Base-by-base conservation (phyloP, 2,888 invertebrate species). In the Nephrotoma appendiculata region DNA sequence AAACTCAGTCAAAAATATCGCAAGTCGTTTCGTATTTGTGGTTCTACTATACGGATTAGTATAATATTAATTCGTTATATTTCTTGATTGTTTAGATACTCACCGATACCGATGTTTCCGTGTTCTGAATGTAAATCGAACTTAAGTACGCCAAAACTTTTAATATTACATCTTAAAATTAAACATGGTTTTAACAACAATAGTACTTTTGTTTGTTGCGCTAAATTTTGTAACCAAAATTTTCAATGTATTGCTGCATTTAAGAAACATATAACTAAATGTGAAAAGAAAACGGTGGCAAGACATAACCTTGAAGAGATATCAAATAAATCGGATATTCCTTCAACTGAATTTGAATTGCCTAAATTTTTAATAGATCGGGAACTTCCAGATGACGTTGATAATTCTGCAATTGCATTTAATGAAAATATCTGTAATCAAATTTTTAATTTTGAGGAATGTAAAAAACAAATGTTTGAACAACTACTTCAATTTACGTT, bases 201-300 rank as follows among this genome's bases (percentile, higher is more conserved):
- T 48, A 86, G 45, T 48, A 48, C 86, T 31, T 86, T 86, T 86
- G 7, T 19, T 31, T 86, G 48, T 86, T 45, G 45, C 48, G 3
- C 41, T 57, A 86, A 86, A 41, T 86, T 52, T 52, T 52, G 52
- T 6, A 52, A 52, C n/a, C 52, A 52, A 52, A 52, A 52, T 4
- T 15, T 52, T 52, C n/a, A 52, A 57, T 57, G 43, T n/a, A 41
- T 83, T 7, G 42, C 86, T 71, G 71, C 83, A 15, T 86, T 83
- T 83, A 86, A 86, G 83, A 86, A 86, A 44, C 86, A 71, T 31
- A 86, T 86, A 71, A 86, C 57, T 19, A 19, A 86, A 71, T 43
- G 71, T 71, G 44, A 86, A 83, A 83, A 41, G 7, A 86, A 41
- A 86, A 41, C 86, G 12, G n/a, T 41, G 5, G 41, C 3, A 9